Evolutionary conservation across 2,113 vertebrate genomes (phyloP), one percentile per base, ranked within the genome.

Genomic region (Odobenus rosmarus): DNA sequence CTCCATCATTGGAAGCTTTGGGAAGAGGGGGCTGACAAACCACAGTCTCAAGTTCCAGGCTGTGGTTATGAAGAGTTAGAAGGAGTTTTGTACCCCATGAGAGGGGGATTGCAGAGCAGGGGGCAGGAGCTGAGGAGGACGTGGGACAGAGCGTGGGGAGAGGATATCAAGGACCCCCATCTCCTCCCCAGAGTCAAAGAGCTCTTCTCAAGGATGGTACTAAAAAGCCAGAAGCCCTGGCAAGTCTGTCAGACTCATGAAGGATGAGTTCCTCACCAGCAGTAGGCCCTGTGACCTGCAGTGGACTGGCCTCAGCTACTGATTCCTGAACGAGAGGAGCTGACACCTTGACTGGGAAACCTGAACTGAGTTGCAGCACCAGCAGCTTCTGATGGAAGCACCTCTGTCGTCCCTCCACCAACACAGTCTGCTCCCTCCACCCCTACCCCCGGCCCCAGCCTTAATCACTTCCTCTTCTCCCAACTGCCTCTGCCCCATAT

Each of bases 21-120:
- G 36, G 71, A 57, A 33, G 57, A 84, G 39, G 76, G 15, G 12
- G 23, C 64, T 49, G 57, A 55, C 62, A 39, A 57, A 33, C 7
- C 18, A 26, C 18, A 21, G 31, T 28, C 55, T 86, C 39, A 16
- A 21, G 67, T 42, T 77, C 36, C 57, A 14, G 23, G 15, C 31
- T 23, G 51, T 2, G 0, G 11, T 4, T 61, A 21, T 71, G 23
- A 76, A 12, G 14, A 61, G 23, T 31, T 3, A 39, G 28, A 59
- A 59, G 82, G 36, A 69, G 36, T 15, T 42, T 36, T 33, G 11
- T 80, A 18, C 42, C 36, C 36, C 8, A 8, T 1, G 0, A 46
- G 61, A 13, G 24, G 19, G 26, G 4, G 1, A 19, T 0, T 51
- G 23, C n/a, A 7, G n/a, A 26, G 15, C 1, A 4, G 36, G 6